Evolutionary conservation across 1,140 invertebrate species (phyloP).

Genomic region (Drosophila nikananu): DNA sequence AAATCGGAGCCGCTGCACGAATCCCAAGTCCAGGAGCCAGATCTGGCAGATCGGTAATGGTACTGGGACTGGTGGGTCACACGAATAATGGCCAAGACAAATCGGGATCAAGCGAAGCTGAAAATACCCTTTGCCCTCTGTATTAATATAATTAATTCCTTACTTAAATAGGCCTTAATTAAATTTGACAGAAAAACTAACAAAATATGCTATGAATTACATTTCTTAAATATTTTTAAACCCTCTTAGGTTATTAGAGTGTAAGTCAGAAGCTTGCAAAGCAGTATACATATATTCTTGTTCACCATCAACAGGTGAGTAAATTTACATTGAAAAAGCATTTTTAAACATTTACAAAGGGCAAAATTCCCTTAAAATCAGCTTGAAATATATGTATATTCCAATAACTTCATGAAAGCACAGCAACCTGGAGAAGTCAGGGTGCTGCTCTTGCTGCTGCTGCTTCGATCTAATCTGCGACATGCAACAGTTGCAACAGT

Average conservation of each 20-base stretch:
- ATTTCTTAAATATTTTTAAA: no score
- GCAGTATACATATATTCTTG: no score
- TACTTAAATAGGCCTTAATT: neutral
- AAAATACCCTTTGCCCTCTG: constrained; percentile 7
- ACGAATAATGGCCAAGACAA: constrained; percentile 32
- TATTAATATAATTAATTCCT: neutral
- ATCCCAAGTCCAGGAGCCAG: constrained; percentile 32
- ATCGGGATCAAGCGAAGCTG: neutral
- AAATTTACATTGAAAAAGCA: no score
- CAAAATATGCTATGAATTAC: no score
- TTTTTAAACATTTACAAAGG: no score
- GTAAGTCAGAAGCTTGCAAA: no score
- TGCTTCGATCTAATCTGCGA: constrained; percentile 60
- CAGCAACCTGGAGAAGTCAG: neutral
- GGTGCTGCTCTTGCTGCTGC: neutral
- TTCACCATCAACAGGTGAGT: no score
- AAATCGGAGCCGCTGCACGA: constrained; percentile 62
- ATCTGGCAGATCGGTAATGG: constrained; percentile 6
- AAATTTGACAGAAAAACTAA: no score
- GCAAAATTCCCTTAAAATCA: no score
- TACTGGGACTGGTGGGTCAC: constrained; percentile 5
- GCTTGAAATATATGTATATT: neutral
- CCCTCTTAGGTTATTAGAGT: no score
- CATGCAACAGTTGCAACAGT: constrained; percentile 53
- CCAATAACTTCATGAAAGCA: fast-evolving